A percentile compares a stretch with the other conserved stretches of the same genome.
These are phyloP conservation scores for Thaleichthys pacificus DNA, from an alignment of 2,797 vertebrate species.

Conservation along the genomic window DNA sequence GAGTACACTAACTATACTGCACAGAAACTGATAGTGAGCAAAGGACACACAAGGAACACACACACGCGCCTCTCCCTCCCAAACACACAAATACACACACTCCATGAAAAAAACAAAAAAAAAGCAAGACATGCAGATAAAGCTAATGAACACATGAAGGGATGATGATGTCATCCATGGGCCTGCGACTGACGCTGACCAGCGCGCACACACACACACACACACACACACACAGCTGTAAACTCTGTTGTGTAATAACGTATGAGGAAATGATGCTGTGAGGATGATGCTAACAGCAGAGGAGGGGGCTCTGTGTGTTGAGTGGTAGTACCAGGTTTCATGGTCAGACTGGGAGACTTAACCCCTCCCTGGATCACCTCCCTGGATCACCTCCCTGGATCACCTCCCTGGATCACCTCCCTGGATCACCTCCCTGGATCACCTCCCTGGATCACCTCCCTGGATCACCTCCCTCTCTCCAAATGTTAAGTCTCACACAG, in stretches of 20 bases:
- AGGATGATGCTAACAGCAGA: conserved; percentile 24
- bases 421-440: conserved; percentile 43
- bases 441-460: conserved; percentile 26
- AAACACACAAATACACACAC: no score
- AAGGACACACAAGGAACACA: neutral
- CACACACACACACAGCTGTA: conserved; percentile 52
- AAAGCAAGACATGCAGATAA: conserved; percentile 60
- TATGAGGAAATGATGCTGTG: conserved; percentile 2
- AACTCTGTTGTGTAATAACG: conserved; percentile 48
- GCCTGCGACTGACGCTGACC: conserved; percentile 27
- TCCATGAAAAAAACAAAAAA: no score
- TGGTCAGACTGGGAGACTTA: neutral
- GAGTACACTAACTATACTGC: neutral
- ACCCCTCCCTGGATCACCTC: conserved; percentile 44
- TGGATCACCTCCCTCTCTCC: conserved; percentile 22
- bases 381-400: conserved; percentile 25
- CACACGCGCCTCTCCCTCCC: neutral
- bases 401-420: conserved; percentile 40
- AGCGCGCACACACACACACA: neutral
- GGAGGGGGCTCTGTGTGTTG: neutral
- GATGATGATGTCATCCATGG: conserved; percentile 48
- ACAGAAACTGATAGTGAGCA: neutral
- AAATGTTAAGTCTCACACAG: conserved; percentile 54
- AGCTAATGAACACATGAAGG: conserved; percentile 59
- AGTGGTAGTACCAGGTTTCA: conserved; percentile 14